Evolutionary conservation across 2,888 invertebrate species (phyloP), one percentile per base, ranked within the genome.

Genomic region (Perithous albicinctus): DNA sequence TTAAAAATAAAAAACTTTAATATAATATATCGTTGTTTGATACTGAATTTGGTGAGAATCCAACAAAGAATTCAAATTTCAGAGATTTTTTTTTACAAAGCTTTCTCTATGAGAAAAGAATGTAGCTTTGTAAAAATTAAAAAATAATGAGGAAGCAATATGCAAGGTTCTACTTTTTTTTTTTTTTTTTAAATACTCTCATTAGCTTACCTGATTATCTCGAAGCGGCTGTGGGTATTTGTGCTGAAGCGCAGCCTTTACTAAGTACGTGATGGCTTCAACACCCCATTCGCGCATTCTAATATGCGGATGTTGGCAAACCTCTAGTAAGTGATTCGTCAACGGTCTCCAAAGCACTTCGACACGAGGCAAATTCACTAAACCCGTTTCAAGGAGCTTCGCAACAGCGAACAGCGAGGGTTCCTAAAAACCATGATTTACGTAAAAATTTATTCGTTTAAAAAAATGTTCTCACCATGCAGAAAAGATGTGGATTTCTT

Each of bases 281-380:
- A 99, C 98, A 0, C 99, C 99, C 99, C 99, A 99, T 92, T 98
- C 98, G 43, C 99, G 94, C 97, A 99, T 98, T 84, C 98, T 94
- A 85, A 97, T 97, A 89, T 98, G 98, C 0, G 98, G 98, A 93
- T 99, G 99, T 91, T 98, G 98, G 90, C 98, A 98, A 80, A 98
- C 98, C 93, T 99, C 98, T 59, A 99, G 93, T n/a, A 99, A 94
- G 93, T 99, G 99, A 92, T 97, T 98, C 0, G 99, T 99, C 74
- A 99, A 94, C 0, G 98, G 98, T 85, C 97, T 95, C 99, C 99
- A 99, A 86, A 98, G 95, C 0, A 99, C 97, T 93, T 98, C 98
- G 54, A 99, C 97, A 73, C 99, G 94, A 63, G 96, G 95, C 94
- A 99, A 95, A 93, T 99, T 99, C 0, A 98, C 98, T 80, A 99